phyloP scores from a whole-genome alignment of 2,888 invertebrate species.

The Lasioglossum lativentre region DNA sequence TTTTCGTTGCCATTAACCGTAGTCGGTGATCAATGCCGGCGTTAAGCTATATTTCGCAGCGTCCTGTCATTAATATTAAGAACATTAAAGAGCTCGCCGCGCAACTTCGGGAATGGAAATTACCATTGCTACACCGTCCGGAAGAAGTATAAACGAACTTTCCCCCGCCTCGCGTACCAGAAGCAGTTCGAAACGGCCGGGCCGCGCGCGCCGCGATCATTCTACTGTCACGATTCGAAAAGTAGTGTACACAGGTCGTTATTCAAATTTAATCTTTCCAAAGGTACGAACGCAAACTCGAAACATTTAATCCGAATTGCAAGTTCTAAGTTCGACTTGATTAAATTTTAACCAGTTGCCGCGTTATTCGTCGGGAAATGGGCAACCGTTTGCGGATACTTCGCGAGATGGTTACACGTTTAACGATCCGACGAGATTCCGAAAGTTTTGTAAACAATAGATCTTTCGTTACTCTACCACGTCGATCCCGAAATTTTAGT shows the following conservation, averaged over 20 bases:
- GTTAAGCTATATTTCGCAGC: slow-evolving; percentile 40
- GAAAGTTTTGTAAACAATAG: slow-evolving; percentile 14
- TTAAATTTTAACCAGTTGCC: background rate
- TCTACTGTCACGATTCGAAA: slow-evolving; percentile 18
- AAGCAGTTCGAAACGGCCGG: background rate
- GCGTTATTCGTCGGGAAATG: background rate
- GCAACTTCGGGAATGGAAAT: slow-evolving; percentile 35
- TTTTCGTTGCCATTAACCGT: slow-evolving; percentile 53
- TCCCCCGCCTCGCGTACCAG: no score
- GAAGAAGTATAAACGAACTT: slow-evolving; percentile 43
- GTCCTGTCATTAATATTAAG: slow-evolving; percentile 47
- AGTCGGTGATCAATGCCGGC: slow-evolving; percentile 61
- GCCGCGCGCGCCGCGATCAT: slow-evolving; percentile 5
- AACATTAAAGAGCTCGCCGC: slow-evolving; percentile 10
- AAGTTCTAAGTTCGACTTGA: background rate
- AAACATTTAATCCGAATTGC: slow-evolving; percentile 19
- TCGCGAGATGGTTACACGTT: background rate
- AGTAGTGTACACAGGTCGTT: slow-evolving; percentile 2
- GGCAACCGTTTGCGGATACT: slow-evolving; percentile 23
- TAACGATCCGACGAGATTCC: slow-evolving; percentile 4
- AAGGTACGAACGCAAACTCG: background rate
- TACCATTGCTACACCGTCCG: background rate
- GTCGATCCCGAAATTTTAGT: background rate
- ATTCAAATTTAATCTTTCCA: slow-evolving; percentile 22
- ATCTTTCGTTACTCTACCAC: background rate